Conservation (phyloP, 2,797 vertebrate species). For the Aplochiton taeniatus region DNA sequence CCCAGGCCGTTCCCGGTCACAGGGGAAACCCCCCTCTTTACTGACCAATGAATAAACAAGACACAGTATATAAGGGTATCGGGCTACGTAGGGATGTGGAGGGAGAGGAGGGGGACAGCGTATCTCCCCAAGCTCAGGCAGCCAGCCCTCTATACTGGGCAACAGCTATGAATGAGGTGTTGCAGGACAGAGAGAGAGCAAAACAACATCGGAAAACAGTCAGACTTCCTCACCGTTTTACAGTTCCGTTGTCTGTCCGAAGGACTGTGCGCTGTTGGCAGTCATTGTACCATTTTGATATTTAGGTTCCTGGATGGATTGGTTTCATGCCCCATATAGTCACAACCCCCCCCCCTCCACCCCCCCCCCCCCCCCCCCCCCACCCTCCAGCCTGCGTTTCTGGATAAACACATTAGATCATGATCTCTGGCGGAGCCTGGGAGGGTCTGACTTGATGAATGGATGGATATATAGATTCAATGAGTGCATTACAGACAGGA, state of each 20-base stretch:
- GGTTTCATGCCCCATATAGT: background rate
- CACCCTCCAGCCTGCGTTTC: conserved; percentile 31
- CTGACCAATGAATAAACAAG: too few species aligned
- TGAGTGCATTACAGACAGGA: conserved; percentile 40
- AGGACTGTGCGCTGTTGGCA: conserved; percentile 16
- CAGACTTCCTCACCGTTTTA: conserved; percentile 20
- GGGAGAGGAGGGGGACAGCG: too few species aligned
- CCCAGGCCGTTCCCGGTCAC: too few species aligned
- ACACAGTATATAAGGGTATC: too few species aligned
- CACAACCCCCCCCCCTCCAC: background rate
- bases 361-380: background rate
- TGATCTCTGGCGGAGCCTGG: conserved; percentile 37
- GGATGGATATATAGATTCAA: conserved; percentile 10
- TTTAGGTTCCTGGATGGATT: conserved; percentile 11
- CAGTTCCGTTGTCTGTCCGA: conserved; percentile 1
- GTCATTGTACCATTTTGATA: conserved; percentile 8
- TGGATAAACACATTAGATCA: conserved; percentile 48
- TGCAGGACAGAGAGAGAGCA: background rate
- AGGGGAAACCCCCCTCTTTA: too few species aligned
- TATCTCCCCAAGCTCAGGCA: too few species aligned
- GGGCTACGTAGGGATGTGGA: too few species aligned
- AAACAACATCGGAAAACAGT: conserved; percentile 14
- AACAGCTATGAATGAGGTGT: background rate
- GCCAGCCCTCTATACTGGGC: too few species aligned
- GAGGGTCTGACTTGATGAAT: conserved; percentile 28